Base-by-base conservation (phyloP, 2,888 invertebrate species). In the Agriopis leucophaearia region DNA sequence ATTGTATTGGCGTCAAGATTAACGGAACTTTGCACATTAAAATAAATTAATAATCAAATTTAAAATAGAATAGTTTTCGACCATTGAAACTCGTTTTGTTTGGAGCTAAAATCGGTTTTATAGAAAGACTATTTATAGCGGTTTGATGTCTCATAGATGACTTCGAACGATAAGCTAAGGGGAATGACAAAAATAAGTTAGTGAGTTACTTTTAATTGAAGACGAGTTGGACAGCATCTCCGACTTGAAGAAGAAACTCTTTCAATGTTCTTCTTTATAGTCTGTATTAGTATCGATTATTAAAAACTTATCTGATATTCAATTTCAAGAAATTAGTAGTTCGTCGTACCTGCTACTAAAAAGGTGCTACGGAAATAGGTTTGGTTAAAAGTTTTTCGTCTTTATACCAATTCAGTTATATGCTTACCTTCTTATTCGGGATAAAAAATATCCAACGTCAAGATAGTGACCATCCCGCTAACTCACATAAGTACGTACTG, bases 401-500 rank as follows among this genome's bases (percentile, higher is more conserved):
- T 3, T 38, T 10, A 38, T 38, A 38, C 38, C 1, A 10, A 38
- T 8, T 38, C 7, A 38, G 38, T 38, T 0, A 38, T 38, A 38
- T 38, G 8, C 38, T 38, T 38, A 38, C 8, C 9, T 35, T 18
- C 10, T 7, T 56, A 18, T 51, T 45, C 58, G 48, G 44, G 45
- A 45, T 58, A 52, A 64, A 58, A 65, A 54, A 65, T 45, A 36
- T 48, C 15, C 15, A 8, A 12, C 58, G 40, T 59, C 55, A 42
- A 64, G 58, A 48, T 65, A 69, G 45, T 72, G 71, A 64, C 73
- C 71, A 69, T 38, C 60, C 56, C 66, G 58, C 48, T 68, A 55
- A 63, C 66, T 71, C 64, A 61, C 62, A 66, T 72, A 73, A 69
- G 70, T 69, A 67, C 59, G 63, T 67, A 62, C 66, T 71, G 75